A percentile compares a stretch with the other conserved stretches of the same genome.
These are phyloP conservation scores for Drosophila kurseongensis DNA, from an alignment of 1,140 invertebrate species.

Conservation along the genomic window DNA sequence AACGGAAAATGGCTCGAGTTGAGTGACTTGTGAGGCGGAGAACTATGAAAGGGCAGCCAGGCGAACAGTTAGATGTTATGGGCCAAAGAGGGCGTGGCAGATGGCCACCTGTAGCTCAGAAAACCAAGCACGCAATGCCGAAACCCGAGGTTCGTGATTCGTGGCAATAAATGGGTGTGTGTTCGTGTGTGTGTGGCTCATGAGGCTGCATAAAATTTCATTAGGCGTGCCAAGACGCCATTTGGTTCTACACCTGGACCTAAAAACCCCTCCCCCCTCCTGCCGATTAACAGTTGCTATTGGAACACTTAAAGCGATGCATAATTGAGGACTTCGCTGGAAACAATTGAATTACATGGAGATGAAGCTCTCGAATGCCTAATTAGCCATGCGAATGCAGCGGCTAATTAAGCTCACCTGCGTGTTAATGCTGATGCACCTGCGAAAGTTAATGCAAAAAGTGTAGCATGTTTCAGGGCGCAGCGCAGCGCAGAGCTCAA, in stretches of 20 bases:
- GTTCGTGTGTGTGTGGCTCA: constrained; percentile 33
- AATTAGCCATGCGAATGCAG: constrained; percentile 51
- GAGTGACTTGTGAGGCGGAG: constrained; percentile 6
- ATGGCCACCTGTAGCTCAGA: constrained; percentile 62
- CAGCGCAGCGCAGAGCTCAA: constrained; percentile 14
- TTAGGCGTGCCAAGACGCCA: constrained; percentile 75
- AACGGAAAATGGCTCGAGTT: constrained; percentile 4
- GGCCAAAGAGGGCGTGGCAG: not conserved
- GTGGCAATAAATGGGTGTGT: constrained; percentile 59
- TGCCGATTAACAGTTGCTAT: constrained; percentile 44
- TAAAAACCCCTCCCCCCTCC: not conserved
- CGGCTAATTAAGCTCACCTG: constrained; percentile 35
- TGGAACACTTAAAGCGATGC: constrained; percentile 58
- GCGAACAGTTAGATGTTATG: constrained; percentile 14
- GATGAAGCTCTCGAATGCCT: constrained; percentile 18
- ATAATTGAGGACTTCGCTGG: constrained; percentile 60
- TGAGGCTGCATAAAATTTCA: constrained; percentile 79
- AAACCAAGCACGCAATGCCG: constrained; percentile 39
- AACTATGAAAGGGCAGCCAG: constrained; percentile 39
- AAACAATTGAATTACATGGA: constrained; percentile 66
- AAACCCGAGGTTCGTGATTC: constrained; percentile 57
- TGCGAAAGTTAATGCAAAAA: constrained; percentile 29
- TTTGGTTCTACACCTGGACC: constrained; percentile 44
- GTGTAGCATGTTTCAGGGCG: constrained; percentile 27
- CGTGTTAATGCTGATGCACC: constrained; percentile 13